Evolutionary conservation across 2,797 vertebrate species (phyloP), one percentile per base, ranked within the genome.

Genomic region (Carduelis carduelis): DNA sequence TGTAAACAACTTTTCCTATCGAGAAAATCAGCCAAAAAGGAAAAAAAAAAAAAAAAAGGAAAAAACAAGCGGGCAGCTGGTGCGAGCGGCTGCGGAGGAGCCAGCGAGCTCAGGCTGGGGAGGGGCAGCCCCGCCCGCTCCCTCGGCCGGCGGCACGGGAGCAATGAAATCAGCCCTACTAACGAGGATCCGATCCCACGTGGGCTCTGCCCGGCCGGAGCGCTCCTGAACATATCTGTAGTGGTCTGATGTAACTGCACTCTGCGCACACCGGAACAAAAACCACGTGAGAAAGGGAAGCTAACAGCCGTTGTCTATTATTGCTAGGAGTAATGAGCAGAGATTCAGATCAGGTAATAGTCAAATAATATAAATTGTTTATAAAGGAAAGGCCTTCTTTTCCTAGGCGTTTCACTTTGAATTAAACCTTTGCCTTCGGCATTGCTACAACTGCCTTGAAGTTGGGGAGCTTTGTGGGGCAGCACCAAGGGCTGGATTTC

Each of bases 331-430:
- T 95, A 88, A 92, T 4, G 81, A 94, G 95, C 84, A 89, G 92
- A 94, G 93, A 72, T 93, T 83, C 84, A 90, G 61, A 74, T 90
- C 94, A 96, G 93, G 92, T 91, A 77, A 87, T 94, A 89, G 84
- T 93, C 81, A 37, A 72, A 83, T 91, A 76, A 92, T 90, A 76
- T 87, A 89, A 94, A 75, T 81, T 56, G 90, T 89, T 91, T 90
- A 77, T 94, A 92, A 91, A 95, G 91, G 94, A 96, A 91, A 96
- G 87, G 95, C 94, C 94, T 89, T 83, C 82, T 95, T 94, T 94
- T 93, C 82, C 69, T 37, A 72, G 95, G 84, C 87, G 0, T 77
- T 90, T 94, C 90, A 50, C 87, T 83, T 92, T 65, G 92, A 84
- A 96, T 95, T 92, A 90, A 90, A 96, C 77, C 76, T 81, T 87